Conservation (phyloP, 2,888 invertebrate genomes). For the Andrena minutula region DNA sequence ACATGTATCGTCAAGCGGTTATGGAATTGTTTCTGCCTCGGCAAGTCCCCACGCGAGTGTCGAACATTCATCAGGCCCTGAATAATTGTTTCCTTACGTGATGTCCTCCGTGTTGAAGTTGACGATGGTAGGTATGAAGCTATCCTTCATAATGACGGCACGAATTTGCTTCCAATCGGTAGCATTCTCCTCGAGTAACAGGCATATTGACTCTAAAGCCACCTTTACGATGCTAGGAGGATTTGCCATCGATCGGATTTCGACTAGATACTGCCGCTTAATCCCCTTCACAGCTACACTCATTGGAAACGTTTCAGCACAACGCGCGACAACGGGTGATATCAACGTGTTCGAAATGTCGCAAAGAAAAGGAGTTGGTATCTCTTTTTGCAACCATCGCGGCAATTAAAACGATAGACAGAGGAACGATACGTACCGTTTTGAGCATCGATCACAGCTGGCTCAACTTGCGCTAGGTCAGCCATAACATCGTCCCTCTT, state of each 20-base stretch:
- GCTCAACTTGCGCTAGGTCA: conserved; percentile 98
- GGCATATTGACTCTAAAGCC: conserved; percentile 97
- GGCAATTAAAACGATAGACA: background rate
- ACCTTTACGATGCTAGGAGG: conserved; percentile 96
- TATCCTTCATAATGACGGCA: conserved; percentile 96
- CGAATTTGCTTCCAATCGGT: conserved; percentile 98
- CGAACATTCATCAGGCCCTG: conserved; percentile 73
- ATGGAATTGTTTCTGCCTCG: conserved; percentile 64
- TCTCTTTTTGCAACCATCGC: background rate
- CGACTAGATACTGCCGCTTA: conserved; percentile 98
- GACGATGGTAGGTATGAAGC: conserved; percentile 97
- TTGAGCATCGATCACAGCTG: conserved; percentile 99
- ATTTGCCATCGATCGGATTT: conserved; percentile 97
- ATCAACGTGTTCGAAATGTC: conserved; percentile 11
- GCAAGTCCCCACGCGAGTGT: conserved; percentile 75
- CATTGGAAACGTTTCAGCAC: conserved; percentile 58
- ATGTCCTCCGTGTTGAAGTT: conserved; percentile 97
- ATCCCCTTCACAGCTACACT: conserved; percentile 95
- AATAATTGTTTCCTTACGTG: conserved; percentile 89
- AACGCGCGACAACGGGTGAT: background rate
- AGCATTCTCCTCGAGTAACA: conserved; percentile 95
- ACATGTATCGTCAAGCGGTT: conserved; percentile 78
- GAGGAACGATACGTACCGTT: conserved; percentile 88
- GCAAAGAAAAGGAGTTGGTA: background rate
- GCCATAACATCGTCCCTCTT: conserved; percentile 98